Conservation (phyloP, 2,113 vertebrate genomes). For the Passer domesticus region DNA sequence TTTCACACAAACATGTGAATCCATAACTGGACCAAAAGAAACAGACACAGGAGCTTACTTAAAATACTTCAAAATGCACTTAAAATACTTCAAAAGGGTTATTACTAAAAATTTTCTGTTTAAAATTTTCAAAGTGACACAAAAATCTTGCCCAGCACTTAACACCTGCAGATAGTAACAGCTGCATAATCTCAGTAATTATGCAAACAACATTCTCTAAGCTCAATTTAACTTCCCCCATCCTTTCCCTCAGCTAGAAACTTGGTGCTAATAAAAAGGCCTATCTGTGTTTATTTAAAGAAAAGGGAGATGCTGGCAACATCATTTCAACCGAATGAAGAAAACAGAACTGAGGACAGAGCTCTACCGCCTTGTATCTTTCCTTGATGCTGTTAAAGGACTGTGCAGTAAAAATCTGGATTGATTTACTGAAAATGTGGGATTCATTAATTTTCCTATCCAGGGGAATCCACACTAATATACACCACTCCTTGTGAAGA, state of each 20-base stretch:
- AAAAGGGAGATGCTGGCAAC: not conserved
- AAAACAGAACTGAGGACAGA: not conserved
- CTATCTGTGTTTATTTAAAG: not conserved
- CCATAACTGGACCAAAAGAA: not conserved
- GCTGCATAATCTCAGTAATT: constrained; percentile 51
- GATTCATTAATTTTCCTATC: not conserved
- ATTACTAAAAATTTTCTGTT: not conserved
- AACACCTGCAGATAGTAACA: constrained; percentile 50
- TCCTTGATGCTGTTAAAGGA: not conserved
- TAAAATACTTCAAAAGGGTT: not conserved
- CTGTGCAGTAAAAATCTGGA: not conserved
- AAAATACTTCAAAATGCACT: not conserved
- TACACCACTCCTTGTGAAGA: not conserved
- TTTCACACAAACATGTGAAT: not conserved
- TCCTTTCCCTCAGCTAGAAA: constrained; percentile 1
- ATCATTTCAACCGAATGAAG: not conserved
- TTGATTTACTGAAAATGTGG: not conserved
- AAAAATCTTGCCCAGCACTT: not conserved
- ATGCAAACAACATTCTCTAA: constrained; percentile 36
- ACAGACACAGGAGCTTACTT: not conserved
- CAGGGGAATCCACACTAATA: not conserved
- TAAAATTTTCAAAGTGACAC: not conserved
- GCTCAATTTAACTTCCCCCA: constrained; percentile 20
- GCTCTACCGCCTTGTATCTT: not conserved
- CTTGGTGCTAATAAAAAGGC: not conserved